phyloP scores from a whole-genome alignment of 2,797 vertebrate species.

The Rhadinocentrus ornatus region DNA sequence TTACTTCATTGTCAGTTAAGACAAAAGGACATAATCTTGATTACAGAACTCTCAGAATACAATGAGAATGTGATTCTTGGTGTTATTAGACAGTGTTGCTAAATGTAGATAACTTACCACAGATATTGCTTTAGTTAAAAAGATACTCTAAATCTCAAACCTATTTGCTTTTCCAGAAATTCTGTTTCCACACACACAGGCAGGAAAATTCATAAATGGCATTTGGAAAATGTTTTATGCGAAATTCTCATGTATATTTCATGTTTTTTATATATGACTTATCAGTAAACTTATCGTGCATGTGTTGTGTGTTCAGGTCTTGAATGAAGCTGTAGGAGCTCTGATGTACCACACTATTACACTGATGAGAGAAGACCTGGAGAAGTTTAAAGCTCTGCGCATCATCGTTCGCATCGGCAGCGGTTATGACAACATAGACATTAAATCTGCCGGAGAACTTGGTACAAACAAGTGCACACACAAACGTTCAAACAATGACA shows the following conservation, averaged over 20 bases:
- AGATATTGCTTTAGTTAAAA: conserved; percentile 16
- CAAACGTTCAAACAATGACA: not conserved
- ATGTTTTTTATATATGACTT: not conserved
- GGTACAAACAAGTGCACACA: conserved; percentile 75
- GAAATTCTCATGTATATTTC: not conserved
- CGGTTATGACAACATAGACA: conserved; percentile 98
- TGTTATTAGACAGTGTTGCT: conserved; percentile 9
- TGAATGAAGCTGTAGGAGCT: conserved; percentile 97
- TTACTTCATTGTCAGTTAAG: conserved; percentile 22
- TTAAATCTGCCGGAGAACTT: conserved; percentile 96
- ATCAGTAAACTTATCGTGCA: not conserved
- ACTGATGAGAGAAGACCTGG: conserved; percentile 96
- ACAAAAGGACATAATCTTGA: not conserved
- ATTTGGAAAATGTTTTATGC: not conserved
- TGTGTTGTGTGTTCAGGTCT: conserved; percentile 83
- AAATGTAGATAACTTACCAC: conserved; percentile 2
- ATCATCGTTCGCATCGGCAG: conserved; percentile 98
- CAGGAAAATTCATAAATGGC: too few relatives aligned
- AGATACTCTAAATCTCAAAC: conserved; percentile 30
- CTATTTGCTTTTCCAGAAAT: conserved; percentile 25
- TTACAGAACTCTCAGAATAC: not conserved
- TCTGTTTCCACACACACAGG: not conserved
- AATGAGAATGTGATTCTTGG: conserved; percentile 1
- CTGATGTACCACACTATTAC: conserved; percentile 99
- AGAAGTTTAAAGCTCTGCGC: conserved; percentile 98